Evolutionary conservation across 2,797 vertebrate genomes (phyloP), one percentile per base, ranked within the genome.

Genomic region (Antrozous pallidus): DNA sequence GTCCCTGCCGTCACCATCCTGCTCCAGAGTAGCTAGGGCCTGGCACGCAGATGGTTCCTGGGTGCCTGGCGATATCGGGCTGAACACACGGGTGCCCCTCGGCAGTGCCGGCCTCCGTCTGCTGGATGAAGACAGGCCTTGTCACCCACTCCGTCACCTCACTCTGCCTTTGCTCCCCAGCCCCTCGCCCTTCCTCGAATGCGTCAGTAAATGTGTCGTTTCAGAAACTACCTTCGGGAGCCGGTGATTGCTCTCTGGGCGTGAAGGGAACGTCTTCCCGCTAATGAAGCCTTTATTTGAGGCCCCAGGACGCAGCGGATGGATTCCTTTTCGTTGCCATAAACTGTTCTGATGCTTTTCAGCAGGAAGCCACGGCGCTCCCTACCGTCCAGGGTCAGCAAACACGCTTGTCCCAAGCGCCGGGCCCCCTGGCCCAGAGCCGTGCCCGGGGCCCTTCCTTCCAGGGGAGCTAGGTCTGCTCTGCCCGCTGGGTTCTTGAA

Each of bases 401-500:
- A 7, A 17, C 8, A 8, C 0, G 8, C 20, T 5, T 8, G 0
- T 8, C 13, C 17, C 2, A 12, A 13, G 36, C 24, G 5, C 10
- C 8, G 0, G 9, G 1, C 0, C 7, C 56, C 26, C 31, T 40
- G 1, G 31, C 24, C 9, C 1, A 24, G 47, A 63, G 24, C 3
- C 13, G 4, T 0, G 1, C 3, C 20, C 6, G 1, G 0, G 33
- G 47, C 22, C 36, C 61, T 28, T 6, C 18, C 17, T 5, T 24
- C 33, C 65, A 11, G 18, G 63, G n/a, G n/a, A 36, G 18, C 0
- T 3, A 10, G n/a, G 65, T 36, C 33, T 24, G 67, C 33, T 69
- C 20, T 69, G 18, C 36, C 36, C 11, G 1, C 18, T 5, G 36
- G 9, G 36, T 24, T 22, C 17, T 22, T 5, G 0, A 24, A 11